These are phyloP conservation scores for Tetraneura akinire DNA, from an alignment of 1,140 invertebrate genomes.

Conservation along the genomic window DNA sequence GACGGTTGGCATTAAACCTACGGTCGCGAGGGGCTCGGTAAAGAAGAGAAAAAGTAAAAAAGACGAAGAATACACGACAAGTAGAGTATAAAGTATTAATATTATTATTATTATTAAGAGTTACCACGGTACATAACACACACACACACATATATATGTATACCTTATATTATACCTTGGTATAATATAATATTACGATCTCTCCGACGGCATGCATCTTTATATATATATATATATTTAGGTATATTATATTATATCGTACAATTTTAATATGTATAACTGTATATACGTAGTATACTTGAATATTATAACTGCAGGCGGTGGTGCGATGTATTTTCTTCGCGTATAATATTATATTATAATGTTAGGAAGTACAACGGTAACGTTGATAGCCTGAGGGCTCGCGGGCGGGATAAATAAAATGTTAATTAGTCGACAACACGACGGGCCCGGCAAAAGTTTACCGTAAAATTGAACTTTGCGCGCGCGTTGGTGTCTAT, in stretches of 20 bases:
- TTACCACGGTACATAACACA: too few relatives aligned
- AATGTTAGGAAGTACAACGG: constrained; percentile 22
- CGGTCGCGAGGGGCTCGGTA: background rate
- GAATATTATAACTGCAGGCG: constrained; percentile 23
- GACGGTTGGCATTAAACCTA: too few relatives aligned
- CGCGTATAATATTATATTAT: background rate
- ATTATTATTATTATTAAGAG: constrained; percentile 37
- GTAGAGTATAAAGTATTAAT: constrained; percentile 12
- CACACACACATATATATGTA: too few relatives aligned
- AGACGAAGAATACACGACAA: background rate
- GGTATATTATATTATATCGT: background rate
- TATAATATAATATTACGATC: constrained; percentile 34
- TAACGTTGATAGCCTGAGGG: constrained; percentile 20
- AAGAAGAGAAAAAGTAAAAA: background rate
- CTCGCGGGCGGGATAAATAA: constrained; percentile 30
- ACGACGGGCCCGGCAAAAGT: constrained; percentile 40
- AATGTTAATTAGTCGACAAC: constrained; percentile 51
- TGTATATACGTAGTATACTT: too few relatives aligned
- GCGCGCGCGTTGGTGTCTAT: background rate
- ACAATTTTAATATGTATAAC: too few relatives aligned
- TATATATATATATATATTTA: background rate
- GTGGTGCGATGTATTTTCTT: background rate
- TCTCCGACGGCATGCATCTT: background rate
- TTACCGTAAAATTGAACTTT: constrained; percentile 38
- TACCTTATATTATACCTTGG: background rate